Percentiles rank a stretch among this genome's conserved stretches.
phyloP scores from a whole-genome alignment of 2,797 vertebrate species.

The Aulostomus chinensis region DNA sequence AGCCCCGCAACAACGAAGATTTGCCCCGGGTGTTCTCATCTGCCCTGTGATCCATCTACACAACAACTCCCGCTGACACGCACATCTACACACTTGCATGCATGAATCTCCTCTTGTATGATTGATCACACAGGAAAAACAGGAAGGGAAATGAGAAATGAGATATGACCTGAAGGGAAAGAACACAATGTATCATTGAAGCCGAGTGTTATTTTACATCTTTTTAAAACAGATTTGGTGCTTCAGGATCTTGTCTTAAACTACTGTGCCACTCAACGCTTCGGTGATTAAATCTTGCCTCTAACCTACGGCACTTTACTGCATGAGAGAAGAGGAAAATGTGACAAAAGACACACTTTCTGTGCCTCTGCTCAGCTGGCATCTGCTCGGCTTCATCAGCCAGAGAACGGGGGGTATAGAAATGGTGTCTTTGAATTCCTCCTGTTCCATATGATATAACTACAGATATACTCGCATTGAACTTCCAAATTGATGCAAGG shows the following conservation, averaged over 20 bases:
- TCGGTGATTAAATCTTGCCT: constrained; percentile 51
- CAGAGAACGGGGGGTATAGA: background rate
- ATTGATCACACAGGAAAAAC: constrained; percentile 66
- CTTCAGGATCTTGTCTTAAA: constrained; percentile 65
- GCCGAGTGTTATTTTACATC: constrained; percentile 27
- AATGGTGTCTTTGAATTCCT: no score
- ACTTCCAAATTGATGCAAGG: constrained; percentile 66
- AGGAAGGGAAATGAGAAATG: constrained; percentile 34
- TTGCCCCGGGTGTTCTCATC: constrained; percentile 45
- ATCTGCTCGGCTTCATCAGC: constrained; percentile 29
- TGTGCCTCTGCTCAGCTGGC: constrained; percentile 33
- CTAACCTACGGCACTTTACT: constrained; percentile 42
- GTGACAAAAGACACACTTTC: constrained; percentile 48
- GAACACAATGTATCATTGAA: constrained; percentile 55
- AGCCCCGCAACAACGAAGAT: constrained; percentile 34
- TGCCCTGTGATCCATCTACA: constrained; percentile 48
- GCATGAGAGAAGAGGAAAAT: constrained; percentile 41
- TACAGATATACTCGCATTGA: no score
- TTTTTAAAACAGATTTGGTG: constrained; percentile 50
- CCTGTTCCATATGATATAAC: no score
- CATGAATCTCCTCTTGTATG: constrained; percentile 52
- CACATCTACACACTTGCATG: constrained; percentile 34
- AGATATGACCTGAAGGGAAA: constrained; percentile 53
- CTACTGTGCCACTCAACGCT: constrained; percentile 49
- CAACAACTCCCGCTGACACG: constrained; percentile 52